Evolutionary conservation across 2,113 vertebrate species (phyloP).

Genomic region (Loxodonta africana): DNA sequence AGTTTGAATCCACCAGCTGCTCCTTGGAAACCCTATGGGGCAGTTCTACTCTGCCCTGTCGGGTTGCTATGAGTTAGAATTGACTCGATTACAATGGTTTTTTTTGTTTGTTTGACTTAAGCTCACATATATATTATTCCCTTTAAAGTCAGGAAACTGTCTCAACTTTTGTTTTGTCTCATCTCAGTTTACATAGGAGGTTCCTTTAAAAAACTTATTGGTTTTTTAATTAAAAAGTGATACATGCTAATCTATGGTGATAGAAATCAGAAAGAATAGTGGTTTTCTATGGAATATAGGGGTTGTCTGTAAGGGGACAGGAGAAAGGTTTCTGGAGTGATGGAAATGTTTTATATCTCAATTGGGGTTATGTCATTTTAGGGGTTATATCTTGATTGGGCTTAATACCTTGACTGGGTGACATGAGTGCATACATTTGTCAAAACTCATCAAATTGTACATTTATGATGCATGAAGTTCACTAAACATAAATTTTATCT

Average conservation of each 20-base stretch:
- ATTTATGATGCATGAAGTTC: slow-evolving; percentile 5
- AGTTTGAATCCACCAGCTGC: too few relatives aligned
- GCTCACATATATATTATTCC: not conserved
- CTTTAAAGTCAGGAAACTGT: not conserved
- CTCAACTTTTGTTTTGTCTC: not conserved
- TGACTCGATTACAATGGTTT: too few relatives aligned
- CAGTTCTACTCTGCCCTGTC: too few relatives aligned
- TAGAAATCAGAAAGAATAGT: slow-evolving; percentile 44
- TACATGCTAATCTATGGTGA: not conserved
- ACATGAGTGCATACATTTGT: not conserved
- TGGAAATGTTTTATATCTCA: not conserved
- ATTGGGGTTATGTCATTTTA: not conserved
- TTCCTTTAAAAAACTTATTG: not conserved
- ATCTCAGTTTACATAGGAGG: not conserved
- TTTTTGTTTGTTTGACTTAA: not conserved
- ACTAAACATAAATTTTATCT: slow-evolving; percentile 41
- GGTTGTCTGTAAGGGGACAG: not conserved
- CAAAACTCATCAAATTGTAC: not conserved
- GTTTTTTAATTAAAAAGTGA: not conserved
- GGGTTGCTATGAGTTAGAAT: too few relatives aligned
- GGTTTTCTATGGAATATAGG: not conserved
- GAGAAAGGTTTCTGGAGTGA: not conserved
- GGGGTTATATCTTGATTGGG: not conserved
- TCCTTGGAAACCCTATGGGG: too few relatives aligned
- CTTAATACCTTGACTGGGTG: not conserved